Evolutionary conservation across 2,113 vertebrate genomes (phyloP), one percentile per base, ranked within the genome.

Genomic region (Vulpes ferrilata): DNA sequence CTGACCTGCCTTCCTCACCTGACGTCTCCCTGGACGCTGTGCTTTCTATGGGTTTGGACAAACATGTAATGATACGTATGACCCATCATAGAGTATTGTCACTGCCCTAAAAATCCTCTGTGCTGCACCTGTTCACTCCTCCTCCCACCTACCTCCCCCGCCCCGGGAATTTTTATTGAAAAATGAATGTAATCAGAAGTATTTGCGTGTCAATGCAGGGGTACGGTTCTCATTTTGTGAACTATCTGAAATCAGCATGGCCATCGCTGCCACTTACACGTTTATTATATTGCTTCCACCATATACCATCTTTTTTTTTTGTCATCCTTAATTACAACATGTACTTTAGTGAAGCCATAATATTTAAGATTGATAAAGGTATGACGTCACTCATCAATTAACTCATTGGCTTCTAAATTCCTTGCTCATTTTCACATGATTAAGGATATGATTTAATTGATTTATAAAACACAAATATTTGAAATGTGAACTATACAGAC

Each of bases 331-430:
- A 89, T 55, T 32, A 92, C 15, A 67, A 13, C 12, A 53, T 23
- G 2, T 60, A 69, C 32, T 53, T 85, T 1, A 71, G 17, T n/a
- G 16, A 93, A 85, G 30, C n/a, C 65, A 88, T 84, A 91, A 12
- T 74, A 94, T 60, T 48, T n/a, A 71, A 71, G 23, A 10, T n/a
- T n/a, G n/a, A 95, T 64, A 22, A 73, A 55, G 10, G 12, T 12
- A 82, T 84, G 65, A n/a, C 4, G 73, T 35, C 9, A 19, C 19
- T 5, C 4, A 51, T 7, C n/a, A 53, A 85, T 43, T 67, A 64
- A 76, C 55, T 59, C 32, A 92, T 20, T 92, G 20, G 11, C 35
- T 91, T 93, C n/a, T 67, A 89, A 90, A 94, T 78, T 89, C 20
- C 32, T 16, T n/a, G 10, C 2, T 51, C 30, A 88, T 51, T 95